These are phyloP conservation scores for Tetrax tetrax DNA, from an alignment of 2,113 vertebrate species.

Conservation along the genomic window DNA sequence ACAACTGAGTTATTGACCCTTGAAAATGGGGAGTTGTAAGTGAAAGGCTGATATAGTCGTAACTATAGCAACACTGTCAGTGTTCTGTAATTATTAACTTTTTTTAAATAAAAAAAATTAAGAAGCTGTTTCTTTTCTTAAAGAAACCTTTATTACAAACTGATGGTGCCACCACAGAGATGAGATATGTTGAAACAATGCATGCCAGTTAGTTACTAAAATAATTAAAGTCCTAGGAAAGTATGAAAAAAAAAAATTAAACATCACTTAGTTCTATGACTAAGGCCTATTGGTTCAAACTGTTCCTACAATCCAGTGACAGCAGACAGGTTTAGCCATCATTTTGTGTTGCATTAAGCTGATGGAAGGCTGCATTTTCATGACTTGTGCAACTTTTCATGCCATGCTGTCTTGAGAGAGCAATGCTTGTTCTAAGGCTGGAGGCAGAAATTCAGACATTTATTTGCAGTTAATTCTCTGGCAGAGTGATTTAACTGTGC, in stretches of 20 bases:
- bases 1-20: constrained; percentile 71
- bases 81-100: constrained; percentile 69
- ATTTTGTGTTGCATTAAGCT: not conserved
- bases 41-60: constrained; percentile 66
- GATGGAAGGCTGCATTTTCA: not conserved
- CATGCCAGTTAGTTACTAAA: not conserved
- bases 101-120: constrained; percentile 54
- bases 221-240: not conserved
- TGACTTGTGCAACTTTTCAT: not conserved
- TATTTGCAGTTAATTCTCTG: not conserved
- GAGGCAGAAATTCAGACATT: not conserved
- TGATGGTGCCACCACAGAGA: not conserved
- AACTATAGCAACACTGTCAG: constrained; percentile 71
- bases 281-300: not conserved
- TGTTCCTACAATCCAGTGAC: not conserved
- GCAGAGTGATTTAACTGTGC: not conserved
- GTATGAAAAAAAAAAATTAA: not conserved
- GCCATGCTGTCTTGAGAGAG: not conserved
- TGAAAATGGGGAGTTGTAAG: constrained; percentile 57
- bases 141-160: constrained; percentile 5
- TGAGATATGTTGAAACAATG: not conserved
- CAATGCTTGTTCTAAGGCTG: not conserved
- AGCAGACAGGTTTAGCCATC: not conserved
- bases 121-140: constrained; percentile 16
- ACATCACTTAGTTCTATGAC: not conserved